Conservation (phyloP, 2,888 invertebrate species). For the Amiota minor region DNA sequence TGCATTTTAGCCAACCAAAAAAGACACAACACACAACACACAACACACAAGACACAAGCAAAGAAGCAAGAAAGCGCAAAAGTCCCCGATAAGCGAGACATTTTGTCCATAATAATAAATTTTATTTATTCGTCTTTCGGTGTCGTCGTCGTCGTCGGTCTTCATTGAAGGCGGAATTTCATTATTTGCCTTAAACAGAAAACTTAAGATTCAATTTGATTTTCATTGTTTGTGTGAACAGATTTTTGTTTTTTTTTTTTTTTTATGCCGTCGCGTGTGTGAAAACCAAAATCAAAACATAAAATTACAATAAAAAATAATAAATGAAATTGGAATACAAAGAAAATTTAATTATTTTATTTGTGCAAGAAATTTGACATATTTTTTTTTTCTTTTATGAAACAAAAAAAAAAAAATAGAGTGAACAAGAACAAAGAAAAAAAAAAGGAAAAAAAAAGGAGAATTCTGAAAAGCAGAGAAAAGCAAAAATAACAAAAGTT, state of each 20-base stretch:
- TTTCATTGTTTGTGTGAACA: background rate
- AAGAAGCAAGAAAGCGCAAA: background rate
- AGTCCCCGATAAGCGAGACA: no score
- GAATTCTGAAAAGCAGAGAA: background rate
- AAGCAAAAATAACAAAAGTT: background rate
- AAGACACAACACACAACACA: background rate
- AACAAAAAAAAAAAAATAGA: no score
- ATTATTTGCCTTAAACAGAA: background rate
- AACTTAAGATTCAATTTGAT: background rate
- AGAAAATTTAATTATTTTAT: no score
- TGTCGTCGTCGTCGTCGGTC: background rate
- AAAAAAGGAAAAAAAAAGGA: no score
- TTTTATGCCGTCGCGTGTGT: constrained; percentile 21
- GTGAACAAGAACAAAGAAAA: no score
- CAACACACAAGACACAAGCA: constrained; percentile 2
- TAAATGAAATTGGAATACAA: no score
- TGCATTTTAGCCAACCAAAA: no score
- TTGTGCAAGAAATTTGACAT: no score
- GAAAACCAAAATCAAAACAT: background rate
- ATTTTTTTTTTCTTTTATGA: no score
- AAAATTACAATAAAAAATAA: no score
- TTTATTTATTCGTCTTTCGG: background rate
- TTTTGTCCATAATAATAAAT: background rate
- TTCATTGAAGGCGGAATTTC: background rate
- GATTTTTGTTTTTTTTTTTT: background rate